Conservation (phyloP, 2,888 invertebrate species). For the Tuberolachnus salignus region DNA sequence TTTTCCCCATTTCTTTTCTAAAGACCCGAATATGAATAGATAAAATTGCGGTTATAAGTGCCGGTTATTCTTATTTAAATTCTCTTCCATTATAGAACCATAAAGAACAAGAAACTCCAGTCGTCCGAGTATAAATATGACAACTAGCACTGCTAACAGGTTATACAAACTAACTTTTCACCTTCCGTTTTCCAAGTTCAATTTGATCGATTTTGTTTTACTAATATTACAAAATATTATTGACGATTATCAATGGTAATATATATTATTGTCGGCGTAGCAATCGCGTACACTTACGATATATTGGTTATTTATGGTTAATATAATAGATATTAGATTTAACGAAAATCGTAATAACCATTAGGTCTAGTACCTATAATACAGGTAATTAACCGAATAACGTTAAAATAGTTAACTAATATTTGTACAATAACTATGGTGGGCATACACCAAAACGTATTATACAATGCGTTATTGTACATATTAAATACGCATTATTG, state of each 20-base stretch:
- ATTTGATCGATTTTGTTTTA: constrained; percentile 3
- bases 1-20: not conserved
- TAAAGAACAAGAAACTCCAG: constrained; percentile 28
- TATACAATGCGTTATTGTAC: too few species aligned
- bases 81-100: not conserved
- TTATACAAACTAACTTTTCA: constrained; percentile 18
- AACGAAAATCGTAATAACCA: not conserved
- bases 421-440: too few species aligned
- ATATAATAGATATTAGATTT: not conserved
- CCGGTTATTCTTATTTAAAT: constrained; percentile 12
- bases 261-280: not conserved
- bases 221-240: too few species aligned
- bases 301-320: not conserved
- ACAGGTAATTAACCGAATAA: too few species aligned
- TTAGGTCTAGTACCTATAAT: not conserved
- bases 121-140: constrained; percentile 19
- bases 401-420: too few species aligned
- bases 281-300: not conserved
- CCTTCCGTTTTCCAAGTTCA: constrained; percentile 18
- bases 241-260: too few species aligned
- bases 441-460: too few species aligned
- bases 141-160: not conserved
- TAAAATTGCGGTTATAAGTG: not conserved
- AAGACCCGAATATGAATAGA: not conserved
- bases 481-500: too few species aligned